Conservation (phyloP, 30 jellyfish, hydroid and myxozoan genomes). For the Hydractinia echinata region DNA sequence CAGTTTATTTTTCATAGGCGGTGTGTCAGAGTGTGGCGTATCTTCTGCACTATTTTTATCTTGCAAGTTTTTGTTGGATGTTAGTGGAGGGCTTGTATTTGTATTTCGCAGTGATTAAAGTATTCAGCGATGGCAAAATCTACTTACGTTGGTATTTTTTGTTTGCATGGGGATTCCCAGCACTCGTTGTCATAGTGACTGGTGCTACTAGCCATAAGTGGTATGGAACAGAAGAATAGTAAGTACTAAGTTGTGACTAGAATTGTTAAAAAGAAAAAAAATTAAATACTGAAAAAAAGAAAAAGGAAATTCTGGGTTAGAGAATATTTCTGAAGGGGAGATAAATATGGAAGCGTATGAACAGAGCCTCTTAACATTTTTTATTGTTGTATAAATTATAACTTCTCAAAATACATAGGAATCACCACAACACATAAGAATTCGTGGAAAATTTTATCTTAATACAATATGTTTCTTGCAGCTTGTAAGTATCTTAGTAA, state of each 20-base stretch:
- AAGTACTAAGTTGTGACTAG: background rate
- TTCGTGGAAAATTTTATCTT: too few relatives aligned
- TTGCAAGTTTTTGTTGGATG: conserved; percentile 50
- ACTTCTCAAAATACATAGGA: too few relatives aligned
- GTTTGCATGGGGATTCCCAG: conserved; percentile 38
- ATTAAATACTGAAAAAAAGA: too few relatives aligned
- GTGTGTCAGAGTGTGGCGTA: conserved; percentile 28
- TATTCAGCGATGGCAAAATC: conserved; percentile 30
- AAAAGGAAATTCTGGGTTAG: too few relatives aligned
- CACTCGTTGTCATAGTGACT: conserved; percentile 14
- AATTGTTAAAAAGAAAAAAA: too few relatives aligned
- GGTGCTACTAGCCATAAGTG: conserved; percentile 1
- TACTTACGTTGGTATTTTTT: conserved; percentile 11
- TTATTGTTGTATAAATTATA: too few relatives aligned
- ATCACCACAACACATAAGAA: too few relatives aligned
- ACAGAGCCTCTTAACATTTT: too few relatives aligned
- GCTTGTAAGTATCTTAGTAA: too few relatives aligned
- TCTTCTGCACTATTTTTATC: conserved; percentile 25
- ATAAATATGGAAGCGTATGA: too few relatives aligned
- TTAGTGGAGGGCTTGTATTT: conserved; percentile 35
- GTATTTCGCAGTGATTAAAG: conserved; percentile 22
- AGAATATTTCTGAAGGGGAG: too few relatives aligned
- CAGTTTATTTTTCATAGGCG: background rate
- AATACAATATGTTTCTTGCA: too few relatives aligned
- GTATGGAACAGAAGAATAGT: conserved; percentile 22